Evolutionary conservation across 2,797 vertebrate genomes (phyloP).

Genomic region (Fringilla coelebs): DNA sequence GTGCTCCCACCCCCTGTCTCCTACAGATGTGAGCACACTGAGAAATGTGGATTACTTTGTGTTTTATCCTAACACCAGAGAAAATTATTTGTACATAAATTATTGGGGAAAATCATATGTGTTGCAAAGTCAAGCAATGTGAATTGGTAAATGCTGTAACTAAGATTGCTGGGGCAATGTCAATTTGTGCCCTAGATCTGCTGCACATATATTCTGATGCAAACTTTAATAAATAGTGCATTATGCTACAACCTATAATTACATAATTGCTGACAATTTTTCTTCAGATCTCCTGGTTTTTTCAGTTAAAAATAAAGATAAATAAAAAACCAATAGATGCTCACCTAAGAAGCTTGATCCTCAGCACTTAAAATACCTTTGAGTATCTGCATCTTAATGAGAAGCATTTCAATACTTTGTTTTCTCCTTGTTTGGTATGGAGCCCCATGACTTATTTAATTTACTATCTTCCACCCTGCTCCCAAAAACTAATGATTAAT

Average conservation of each 20-base stretch:
- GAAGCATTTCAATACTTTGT: not conserved
- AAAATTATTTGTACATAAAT: not conserved
- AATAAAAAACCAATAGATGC: no score
- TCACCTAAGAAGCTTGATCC: not conserved
- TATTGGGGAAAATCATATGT: not conserved
- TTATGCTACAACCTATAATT: not conserved
- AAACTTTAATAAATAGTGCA: not conserved
- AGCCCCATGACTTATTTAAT: not conserved
- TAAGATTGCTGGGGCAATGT: not conserved
- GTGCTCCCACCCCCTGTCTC: not conserved
- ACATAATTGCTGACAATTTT: not conserved
- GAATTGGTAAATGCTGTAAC: not conserved
- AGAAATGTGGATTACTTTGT: not conserved
- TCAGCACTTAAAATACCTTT: slow-evolving; percentile 4
- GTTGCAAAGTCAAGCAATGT: not conserved
- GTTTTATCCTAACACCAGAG: not conserved
- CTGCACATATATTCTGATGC: not conserved
- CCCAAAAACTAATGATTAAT: slow-evolving; percentile 6
- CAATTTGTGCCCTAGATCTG: not conserved
- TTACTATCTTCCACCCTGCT: not conserved
- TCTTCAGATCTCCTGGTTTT: not conserved
- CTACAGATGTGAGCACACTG: not conserved
- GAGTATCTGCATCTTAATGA: not conserved
- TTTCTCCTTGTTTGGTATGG: not conserved
- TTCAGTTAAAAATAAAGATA: not conserved